Percentiles rank a stretch among this genome's conserved stretches.
These are phyloP conservation scores for Rostratula benghalensis DNA, from an alignment of 2,113 vertebrate species.

Conservation along the genomic window DNA sequence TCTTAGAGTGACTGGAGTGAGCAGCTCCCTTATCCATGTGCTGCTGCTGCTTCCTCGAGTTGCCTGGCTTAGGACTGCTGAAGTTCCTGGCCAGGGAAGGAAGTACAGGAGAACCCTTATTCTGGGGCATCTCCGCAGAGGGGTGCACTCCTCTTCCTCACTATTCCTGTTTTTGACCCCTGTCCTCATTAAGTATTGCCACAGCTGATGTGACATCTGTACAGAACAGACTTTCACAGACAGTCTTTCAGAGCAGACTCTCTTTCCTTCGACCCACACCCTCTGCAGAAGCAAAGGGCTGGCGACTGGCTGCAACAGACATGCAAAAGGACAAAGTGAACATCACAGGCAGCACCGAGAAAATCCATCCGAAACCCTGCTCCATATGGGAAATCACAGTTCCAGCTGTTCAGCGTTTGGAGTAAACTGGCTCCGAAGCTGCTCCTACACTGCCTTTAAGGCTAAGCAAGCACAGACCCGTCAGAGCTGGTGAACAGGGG, in stretches of 20 bases:
- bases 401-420: not conserved
- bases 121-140: not conserved
- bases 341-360: conserved; percentile 24
- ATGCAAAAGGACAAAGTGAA: conserved; percentile 10
- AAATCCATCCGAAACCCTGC: not conserved
- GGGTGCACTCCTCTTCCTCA: not conserved
- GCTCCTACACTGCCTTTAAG: not conserved
- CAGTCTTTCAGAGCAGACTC: not conserved
- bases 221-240: not conserved
- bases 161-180: not conserved
- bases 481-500: not conserved
- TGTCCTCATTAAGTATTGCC: not conserved
- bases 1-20: not conserved
- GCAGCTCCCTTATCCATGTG: not conserved
- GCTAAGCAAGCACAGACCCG: not conserved
- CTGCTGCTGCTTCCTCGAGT: not conserved
- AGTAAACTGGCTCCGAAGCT: conserved; percentile 11
- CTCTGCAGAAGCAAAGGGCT: not conserved
- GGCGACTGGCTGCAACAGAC: not conserved
- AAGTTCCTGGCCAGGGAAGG: not conserved
- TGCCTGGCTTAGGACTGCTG: not conserved
- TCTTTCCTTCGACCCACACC: not conserved
- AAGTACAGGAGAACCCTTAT: not conserved
- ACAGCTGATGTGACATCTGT: conserved; percentile 8
- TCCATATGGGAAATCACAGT: conserved; percentile 30